Evolutionary conservation across 2,888 invertebrate genomes (phyloP).

Genomic region (Seira ritae): DNA sequence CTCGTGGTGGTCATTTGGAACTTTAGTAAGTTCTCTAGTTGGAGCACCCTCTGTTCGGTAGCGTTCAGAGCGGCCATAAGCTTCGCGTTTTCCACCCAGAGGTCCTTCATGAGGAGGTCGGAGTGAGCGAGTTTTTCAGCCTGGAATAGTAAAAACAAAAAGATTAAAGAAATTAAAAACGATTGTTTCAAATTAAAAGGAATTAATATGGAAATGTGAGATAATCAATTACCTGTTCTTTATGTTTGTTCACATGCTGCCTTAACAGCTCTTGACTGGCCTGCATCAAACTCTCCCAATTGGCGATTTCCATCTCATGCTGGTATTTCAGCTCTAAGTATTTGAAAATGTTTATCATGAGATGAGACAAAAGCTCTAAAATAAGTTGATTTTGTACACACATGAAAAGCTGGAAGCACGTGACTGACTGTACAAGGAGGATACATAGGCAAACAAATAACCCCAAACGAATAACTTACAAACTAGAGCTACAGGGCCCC

Average conservation of each 20-base stretch:
- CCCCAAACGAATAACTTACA: neutral
- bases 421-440: neutral
- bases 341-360: slow-evolving; percentile 3
- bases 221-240: slow-evolving; percentile 76
- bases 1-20: slow-evolving; percentile 64
- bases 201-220: too few species aligned
- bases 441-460: slow-evolving; percentile 7
- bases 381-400: slow-evolving; percentile 8
- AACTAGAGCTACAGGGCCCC: too few species aligned
- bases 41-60: slow-evolving; percentile 77
- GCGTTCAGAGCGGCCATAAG: slow-evolving; percentile 82
- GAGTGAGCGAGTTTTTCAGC: slow-evolving; percentile 83
- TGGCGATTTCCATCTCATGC: slow-evolving; percentile 79
- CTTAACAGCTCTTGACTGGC: slow-evolving; percentile 79
- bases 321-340: slow-evolving; percentile 78
- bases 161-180: slow-evolving; percentile 17
- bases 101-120: slow-evolving; percentile 87
- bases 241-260: slow-evolving; percentile 78
- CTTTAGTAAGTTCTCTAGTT: slow-evolving; percentile 67
- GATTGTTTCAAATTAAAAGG: slow-evolving; percentile 1
- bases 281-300: slow-evolving; percentile 78
- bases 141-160: slow-evolving; percentile 58
- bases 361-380: neutral
- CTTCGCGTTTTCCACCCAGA: slow-evolving; percentile 90
- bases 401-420: neutral